Percentiles rank a stretch among this genome's conserved stretches.
Conservation (phyloP, 2,113 vertebrate genomes). For the Ibidorhyncha struthersii region DNA sequence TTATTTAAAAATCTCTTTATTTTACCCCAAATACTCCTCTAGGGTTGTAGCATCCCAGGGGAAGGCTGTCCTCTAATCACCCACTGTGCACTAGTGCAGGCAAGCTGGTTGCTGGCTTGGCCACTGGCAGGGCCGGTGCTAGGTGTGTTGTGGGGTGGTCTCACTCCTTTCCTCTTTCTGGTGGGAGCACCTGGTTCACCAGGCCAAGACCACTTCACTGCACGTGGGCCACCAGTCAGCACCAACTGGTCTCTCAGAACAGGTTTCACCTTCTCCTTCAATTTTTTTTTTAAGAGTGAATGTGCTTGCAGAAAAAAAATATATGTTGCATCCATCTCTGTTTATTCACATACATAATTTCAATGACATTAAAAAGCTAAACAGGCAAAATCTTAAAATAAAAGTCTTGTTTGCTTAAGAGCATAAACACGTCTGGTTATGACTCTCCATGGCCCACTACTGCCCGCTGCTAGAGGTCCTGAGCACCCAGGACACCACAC, state of each 20-base stretch:
- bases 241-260: neutral
- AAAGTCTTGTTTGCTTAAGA: neutral
- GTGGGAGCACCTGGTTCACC: neutral
- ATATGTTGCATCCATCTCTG: neutral
- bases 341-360: neutral
- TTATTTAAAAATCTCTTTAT: neutral
- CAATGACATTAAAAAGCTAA: neutral
- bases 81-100: neutral
- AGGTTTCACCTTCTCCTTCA: neutral
- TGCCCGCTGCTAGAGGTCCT: neutral
- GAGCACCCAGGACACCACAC: neutral
- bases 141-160: neutral
- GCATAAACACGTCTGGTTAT: neutral
- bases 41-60: neutral
- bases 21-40: too few species aligned
- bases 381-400: neutral
- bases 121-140: neutral
- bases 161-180: neutral
- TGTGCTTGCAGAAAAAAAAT: neutral
- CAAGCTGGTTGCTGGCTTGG: neutral
- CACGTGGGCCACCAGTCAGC: neutral
- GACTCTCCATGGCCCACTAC: neutral
- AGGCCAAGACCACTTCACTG: neutral
- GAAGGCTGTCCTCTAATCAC: neutral
- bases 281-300: neutral